Base-by-base conservation (phyloP, 2,113 vertebrate genomes). In the Mesoclemmys tuberculata region DNA sequence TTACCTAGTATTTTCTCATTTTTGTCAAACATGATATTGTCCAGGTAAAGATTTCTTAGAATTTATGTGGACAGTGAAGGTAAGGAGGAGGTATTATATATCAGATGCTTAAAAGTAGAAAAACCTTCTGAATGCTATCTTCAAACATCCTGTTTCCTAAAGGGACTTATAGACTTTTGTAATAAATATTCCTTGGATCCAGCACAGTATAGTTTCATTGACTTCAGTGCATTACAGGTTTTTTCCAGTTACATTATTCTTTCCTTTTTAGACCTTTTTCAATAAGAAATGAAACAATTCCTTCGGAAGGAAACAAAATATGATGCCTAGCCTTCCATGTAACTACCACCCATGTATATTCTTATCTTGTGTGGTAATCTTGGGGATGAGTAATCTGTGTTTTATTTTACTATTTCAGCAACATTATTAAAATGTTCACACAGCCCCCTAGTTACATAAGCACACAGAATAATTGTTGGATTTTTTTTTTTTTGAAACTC, bases 371-470 rank as follows among this genome's bases (percentile, higher is more conserved):
- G 27, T 83, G 46, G n/a, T 86, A 83, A 81, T 84, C 46, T 93
- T 90, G 68, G 31, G 51, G 77, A 85, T 26, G 61, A 93, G 16
- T 89, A 81, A 93, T 94, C 74, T 96, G 83, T 89, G 77, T n/a
- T 71, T 94, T 95, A 86, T 74, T 87, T 64, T 29, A 87, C 83
- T 85, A 68, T 95, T 97, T 85, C 85, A 14, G 83, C 19, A 94
- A 71, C 64, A 77, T 80, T 89, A 93, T 71, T 92, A 84, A 95
- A 92, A 77, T 83, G 22, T 93, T 93, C 64, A 85, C 81, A 79
- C 2, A 46, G 13, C 22, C 26, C 24, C 82, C 49, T 89, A 90
- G 3, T 54, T 87, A 81, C 77, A 26, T 79, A 48, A 96, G 80
- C 26, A 54, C 6, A 55, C 48, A 56, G 48, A 96, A 52, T 71